Conservation (phyloP, 2,888 invertebrate genomes). For the Tuta absoluta region DNA sequence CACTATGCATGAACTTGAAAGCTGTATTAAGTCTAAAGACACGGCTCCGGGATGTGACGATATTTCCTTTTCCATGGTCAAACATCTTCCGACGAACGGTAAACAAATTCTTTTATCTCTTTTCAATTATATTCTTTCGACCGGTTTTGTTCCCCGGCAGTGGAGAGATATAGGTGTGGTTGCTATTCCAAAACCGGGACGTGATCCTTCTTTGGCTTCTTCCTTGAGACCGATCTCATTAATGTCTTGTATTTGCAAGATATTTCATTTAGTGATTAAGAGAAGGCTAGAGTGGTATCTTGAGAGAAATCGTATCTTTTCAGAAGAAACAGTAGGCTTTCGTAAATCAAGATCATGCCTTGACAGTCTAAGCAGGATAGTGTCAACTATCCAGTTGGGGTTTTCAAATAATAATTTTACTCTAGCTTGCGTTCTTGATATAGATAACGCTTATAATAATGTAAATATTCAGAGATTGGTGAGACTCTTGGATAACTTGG, state of each 20-base stretch:
- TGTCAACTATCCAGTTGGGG: not conserved
- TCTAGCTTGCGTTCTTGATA: not conserved
- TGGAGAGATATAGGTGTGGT: conserved; percentile 4
- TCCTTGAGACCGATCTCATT: conserved; percentile 26
- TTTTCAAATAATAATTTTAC: not conserved
- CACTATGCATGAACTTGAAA: conserved; percentile 18
- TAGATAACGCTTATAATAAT: conserved; percentile 1
- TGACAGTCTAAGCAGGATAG: conserved; percentile 1
- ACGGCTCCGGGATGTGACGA: conserved; percentile 28
- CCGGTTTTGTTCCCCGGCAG: not conserved
- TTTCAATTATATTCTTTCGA: not conserved
- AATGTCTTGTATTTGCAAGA: not conserved
- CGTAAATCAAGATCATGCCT: not conserved
- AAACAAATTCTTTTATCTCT: not conserved
- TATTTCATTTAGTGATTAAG: too few relatives aligned
- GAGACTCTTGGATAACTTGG: not conserved
- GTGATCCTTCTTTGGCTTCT: not conserved
- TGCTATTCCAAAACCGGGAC: conserved; percentile 15
- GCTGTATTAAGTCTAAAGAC: conserved; percentile 24
- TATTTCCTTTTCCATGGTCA: conserved; percentile 25
- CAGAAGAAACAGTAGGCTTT: conserved; percentile 10
- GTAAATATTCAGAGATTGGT: not conserved
- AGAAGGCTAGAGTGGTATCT: conserved; percentile 15
- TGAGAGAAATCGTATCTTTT: conserved; percentile 7
- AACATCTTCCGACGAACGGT: not conserved